Conservation (phyloP, 2,888 invertebrate genomes). For the Synergus gifuensis region DNA sequence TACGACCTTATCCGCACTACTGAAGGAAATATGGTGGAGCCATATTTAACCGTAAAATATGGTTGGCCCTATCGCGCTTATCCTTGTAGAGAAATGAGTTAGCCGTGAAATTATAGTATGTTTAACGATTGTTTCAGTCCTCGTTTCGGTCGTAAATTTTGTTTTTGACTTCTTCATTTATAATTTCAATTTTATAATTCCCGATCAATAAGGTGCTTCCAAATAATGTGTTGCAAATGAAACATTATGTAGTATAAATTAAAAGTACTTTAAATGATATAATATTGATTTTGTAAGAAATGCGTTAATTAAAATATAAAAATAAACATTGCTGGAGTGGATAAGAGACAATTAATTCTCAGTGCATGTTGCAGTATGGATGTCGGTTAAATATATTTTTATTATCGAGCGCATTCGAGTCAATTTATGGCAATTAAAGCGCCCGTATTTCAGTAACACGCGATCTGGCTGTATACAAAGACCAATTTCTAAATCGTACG, state of each 20-base stretch:
- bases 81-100: constrained; percentile 22
- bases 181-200: background rate
- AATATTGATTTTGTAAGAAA: background rate
- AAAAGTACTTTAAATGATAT: too few species aligned
- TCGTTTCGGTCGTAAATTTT: constrained; percentile 11
- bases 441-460: constrained; percentile 68
- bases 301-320: background rate
- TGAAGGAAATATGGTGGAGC: constrained; percentile 31
- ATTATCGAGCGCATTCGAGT: constrained; percentile 56
- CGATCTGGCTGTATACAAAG: constrained; percentile 42
- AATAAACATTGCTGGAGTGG: background rate
- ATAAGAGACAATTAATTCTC: background rate
- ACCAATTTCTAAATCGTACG: constrained; percentile 28
- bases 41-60: constrained; percentile 40
- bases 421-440: constrained; percentile 66
- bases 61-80: constrained; percentile 31
- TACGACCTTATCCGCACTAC: constrained; percentile 39
- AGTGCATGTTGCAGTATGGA: constrained; percentile 36
- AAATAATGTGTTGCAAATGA: background rate
- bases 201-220: background rate
- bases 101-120: constrained; percentile 8
- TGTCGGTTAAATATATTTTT: constrained; percentile 55
- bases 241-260: too few species aligned
- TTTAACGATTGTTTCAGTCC: constrained; percentile 18
- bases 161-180: background rate